Base-by-base conservation (phyloP, 2,797 vertebrate genomes). In the Esox lucius region DNA sequence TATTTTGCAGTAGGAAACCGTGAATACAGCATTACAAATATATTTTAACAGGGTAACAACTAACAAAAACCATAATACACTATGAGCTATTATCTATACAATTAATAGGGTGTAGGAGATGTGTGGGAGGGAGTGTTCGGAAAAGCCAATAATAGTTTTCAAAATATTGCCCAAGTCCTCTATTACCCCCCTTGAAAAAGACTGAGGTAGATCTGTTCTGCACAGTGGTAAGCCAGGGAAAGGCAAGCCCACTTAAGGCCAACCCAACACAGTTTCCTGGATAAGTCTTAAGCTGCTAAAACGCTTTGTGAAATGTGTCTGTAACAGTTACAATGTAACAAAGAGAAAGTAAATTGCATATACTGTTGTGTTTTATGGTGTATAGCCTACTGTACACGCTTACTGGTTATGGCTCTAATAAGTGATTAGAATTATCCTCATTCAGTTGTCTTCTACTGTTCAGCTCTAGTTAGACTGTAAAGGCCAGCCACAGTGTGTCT, bases 81-180 rank as follows among this genome's bases (percentile, higher is more conserved):
- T 2, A 64, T 62, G 31, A 6, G 19, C 19, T 59, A 68, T 53
- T 68, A 59, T 5, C 24, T 19, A 33, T 69, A 69, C 22, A 53
- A 39, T 31, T 17, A 19, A 22, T 15, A 26, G 46, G 59, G 61
- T 66, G 53, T 59, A 71, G 31, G n/a, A 72, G 71, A 24, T 56
- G 31, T 48, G 78, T 16, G 42, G n/a, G n/a, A 53, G 51, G 4
- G 19, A 56, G n/a, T 56, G 11, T 69, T 73, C 26, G 68, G 70
- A 69, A 28, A 70, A 69, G 62, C 33, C 33, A 24, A 24, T 42
- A 73, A 70, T 28, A 51, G 26, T 22, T 24, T 53, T 15, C 35
- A 15, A 68, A 67, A 68, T 67, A 75, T 15, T 22, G 12, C 49
- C 51, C n/a, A 7, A 15, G 31, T 64, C 39, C 35, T 35, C 61